Percentiles rank a stretch among this genome's conserved stretches.
Evolutionary conservation across 2,888 invertebrate species (phyloP).

Genomic region (Caenorhabditis uteleia): DNA sequence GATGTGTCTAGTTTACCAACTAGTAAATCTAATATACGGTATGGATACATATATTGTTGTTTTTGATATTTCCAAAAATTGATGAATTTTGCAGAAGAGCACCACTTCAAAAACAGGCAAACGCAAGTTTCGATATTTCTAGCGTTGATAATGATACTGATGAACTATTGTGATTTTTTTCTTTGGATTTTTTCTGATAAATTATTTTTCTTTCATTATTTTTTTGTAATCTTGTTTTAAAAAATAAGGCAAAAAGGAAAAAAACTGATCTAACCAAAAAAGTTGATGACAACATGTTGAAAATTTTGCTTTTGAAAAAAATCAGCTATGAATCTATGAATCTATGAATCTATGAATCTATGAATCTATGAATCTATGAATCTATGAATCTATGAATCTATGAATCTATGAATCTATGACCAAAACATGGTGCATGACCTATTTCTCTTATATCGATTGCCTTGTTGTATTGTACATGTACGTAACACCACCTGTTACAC

Average conservation of each 20-base stretch:
- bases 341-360: too few relatives aligned
- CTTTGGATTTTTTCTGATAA: not conserved
- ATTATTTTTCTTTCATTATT: not conserved
- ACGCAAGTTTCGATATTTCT: conserved; percentile 29
- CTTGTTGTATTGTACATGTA: too few relatives aligned
- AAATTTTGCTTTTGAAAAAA: too few relatives aligned
- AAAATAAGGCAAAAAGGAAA: not conserved
- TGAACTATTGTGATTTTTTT: conserved; percentile 21
- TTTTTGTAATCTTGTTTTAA: not conserved
- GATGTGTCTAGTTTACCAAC: conserved; percentile 17
- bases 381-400: too few relatives aligned
- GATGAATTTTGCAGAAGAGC: conserved; percentile 14
- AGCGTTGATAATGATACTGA: conserved; percentile 33
- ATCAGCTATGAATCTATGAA: too few relatives aligned
- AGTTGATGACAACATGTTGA: too few relatives aligned
- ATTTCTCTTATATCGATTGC: too few relatives aligned
- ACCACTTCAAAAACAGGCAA: conserved; percentile 25
- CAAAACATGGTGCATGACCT: too few relatives aligned
- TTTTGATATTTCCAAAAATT: not conserved
- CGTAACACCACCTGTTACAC: too few relatives aligned
- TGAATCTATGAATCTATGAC: too few relatives aligned
- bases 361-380: too few relatives aligned
- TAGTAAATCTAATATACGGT: conserved; percentile 10
- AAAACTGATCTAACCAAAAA: too few relatives aligned
- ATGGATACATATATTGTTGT: not conserved